A percentile compares a stretch with the other conserved stretches of the same genome.
phyloP scores from a whole-genome alignment of 2,888 invertebrate species.

The Geotrupes spiniger region DNA sequence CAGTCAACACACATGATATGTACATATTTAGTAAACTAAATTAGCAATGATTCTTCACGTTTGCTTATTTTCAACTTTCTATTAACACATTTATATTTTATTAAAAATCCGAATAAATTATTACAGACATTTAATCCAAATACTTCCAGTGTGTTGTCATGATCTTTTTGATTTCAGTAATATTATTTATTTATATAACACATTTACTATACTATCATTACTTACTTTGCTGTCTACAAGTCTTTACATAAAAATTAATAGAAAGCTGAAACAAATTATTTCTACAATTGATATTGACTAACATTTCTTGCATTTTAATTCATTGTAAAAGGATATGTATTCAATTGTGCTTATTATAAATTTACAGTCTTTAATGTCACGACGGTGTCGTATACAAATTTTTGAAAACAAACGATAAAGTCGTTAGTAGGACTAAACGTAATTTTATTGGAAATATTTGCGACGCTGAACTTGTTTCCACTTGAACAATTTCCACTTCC shows the following conservation, averaged over 20 bases:
- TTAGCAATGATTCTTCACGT: not conserved
- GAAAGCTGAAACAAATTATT: constrained; percentile 19
- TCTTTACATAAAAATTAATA: constrained; percentile 4
- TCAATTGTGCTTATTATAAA: constrained; percentile 37
- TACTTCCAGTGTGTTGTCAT: too few relatives aligned
- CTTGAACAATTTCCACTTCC: constrained; percentile 83
- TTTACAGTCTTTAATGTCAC: constrained; percentile 41
- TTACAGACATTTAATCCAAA: too few relatives aligned
- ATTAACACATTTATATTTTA: too few relatives aligned
- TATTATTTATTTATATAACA: too few relatives aligned
- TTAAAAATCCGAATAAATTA: too few relatives aligned
- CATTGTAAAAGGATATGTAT: constrained; percentile 44
- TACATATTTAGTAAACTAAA: constrained; percentile 34
- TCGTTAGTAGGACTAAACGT: constrained; percentile 11
- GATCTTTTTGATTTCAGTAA: too few relatives aligned
- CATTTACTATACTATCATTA: too few relatives aligned
- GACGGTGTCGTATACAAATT: constrained; percentile 33
- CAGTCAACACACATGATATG: constrained; percentile 50
- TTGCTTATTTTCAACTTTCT: constrained; percentile 2
- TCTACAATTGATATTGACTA: constrained; percentile 1
- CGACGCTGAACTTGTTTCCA: constrained; percentile 59
- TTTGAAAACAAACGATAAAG: constrained; percentile 32
- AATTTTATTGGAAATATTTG: constrained; percentile 20
- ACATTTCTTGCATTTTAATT: constrained; percentile 26
- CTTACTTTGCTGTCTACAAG: too few relatives aligned